Evolutionary conservation across 2,113 vertebrate species (phyloP), one percentile per base, ranked within the genome.

Genomic region (Alligator sinensis): DNA sequence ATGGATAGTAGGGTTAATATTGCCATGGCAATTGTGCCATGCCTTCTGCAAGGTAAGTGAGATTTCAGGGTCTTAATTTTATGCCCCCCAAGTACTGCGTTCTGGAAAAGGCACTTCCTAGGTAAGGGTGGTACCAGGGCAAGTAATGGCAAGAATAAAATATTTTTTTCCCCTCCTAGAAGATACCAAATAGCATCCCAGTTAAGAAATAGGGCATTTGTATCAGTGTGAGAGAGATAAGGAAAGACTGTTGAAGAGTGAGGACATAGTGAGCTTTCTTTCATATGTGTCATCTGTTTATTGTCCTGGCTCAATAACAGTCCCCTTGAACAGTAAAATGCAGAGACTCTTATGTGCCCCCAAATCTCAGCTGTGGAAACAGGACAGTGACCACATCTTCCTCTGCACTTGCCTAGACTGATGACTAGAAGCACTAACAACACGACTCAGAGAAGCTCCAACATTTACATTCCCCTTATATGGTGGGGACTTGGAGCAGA

Each of bases 401-500:
- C 70, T 72, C 70, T 13, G 38, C 17, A 38, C 21, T 72, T 11
- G 4, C 13, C 54, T 63, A 9, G 3, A 77, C 17, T 1, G 38
- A 68, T 4, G 61, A 68, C 19, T 27, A 70, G 27, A 54, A 27
- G 18, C 28, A 22, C 19, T 15, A 4, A 8, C 28, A 12, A n/a
- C 14, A 11, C 28, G 28, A 47, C 68, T 64, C 66, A n/a, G 19
- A 11, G 68, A 11, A 12, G 13, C 28, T 16, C 18, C 68, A 70
- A 70, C 19, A 38, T 70, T 34, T 34, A 17, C 17, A 9, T 18
- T 34, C 15, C 28, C 12, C 34, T 80, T 17, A 17, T 19, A 61
- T 22, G 64, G 8, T 1, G 5, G 47, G 30, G 14, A 28, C 16
- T 24, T 0, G 1, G 1, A 18, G 28, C 2, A 34, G 28, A 79